A percentile compares a stretch with the other conserved stretches of the same genome.
phyloP scores from a whole-genome alignment of 2,797 vertebrate species.

The Monodelphis domestica region DNA sequence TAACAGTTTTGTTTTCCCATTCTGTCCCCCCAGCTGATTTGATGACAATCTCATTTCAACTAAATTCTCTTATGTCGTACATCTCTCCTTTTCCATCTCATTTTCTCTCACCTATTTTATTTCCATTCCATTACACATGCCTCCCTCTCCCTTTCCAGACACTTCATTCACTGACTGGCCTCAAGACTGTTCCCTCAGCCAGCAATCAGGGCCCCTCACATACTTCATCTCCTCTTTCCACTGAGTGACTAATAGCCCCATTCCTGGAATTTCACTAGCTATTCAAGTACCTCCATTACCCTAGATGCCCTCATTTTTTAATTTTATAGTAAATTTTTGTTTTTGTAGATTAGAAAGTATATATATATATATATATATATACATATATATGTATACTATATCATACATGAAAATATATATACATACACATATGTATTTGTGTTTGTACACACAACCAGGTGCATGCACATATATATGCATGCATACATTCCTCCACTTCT shows the following conservation, averaged over 20 bases:
- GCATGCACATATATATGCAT: too few species aligned
- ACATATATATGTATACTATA: too few species aligned
- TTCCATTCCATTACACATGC: constrained; percentile 74
- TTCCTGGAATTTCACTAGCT: not conserved
- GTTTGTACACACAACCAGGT: too few species aligned
- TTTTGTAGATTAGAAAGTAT: not conserved
- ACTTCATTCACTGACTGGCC: constrained; percentile 53
- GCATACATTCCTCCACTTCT: not conserved
- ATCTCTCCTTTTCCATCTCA: constrained; percentile 72
- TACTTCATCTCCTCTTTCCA: constrained; percentile 20
- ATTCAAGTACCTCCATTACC: not conserved
- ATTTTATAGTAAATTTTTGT: accelerated
- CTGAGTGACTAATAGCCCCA: constrained; percentile 32
- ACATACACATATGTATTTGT: too few species aligned
- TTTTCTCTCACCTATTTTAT: constrained; percentile 80
- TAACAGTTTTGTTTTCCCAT: constrained; percentile 56
- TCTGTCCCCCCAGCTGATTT: constrained; percentile 60
- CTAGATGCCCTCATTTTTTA: accelerated
- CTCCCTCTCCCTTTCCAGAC: constrained; percentile 12
- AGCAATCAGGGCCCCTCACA: not conserved
- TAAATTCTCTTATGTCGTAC: constrained; percentile 69
- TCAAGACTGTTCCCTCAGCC: not conserved
- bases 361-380: too few species aligned
- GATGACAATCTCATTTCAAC: constrained; percentile 74
- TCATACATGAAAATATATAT: too few species aligned